phyloP scores from a whole-genome alignment of 2,113 vertebrate genomes.

The Coturnix japonica region DNA sequence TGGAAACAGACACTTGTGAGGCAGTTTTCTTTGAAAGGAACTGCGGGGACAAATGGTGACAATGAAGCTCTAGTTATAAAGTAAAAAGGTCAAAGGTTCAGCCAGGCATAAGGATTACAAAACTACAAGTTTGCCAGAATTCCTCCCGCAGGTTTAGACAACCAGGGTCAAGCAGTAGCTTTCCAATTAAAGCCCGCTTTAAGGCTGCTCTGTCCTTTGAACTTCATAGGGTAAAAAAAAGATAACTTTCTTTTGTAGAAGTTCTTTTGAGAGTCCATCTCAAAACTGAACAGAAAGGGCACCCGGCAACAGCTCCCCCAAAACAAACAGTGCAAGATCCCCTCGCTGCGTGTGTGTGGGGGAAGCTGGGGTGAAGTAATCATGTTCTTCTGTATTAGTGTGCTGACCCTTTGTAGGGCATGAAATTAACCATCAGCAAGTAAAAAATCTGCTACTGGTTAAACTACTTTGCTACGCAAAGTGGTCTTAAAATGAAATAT shows the following conservation, averaged over 20 bases:
- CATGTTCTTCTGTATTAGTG: slow-evolving; percentile 71
- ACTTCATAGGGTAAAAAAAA: slow-evolving; percentile 23
- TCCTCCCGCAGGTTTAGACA: slow-evolving; percentile 72
- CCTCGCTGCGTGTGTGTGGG: slow-evolving; percentile 5
- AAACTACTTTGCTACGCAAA: slow-evolving; percentile 81
- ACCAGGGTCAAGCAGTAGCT: slow-evolving; percentile 77
- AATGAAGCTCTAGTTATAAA: slow-evolving; percentile 75
- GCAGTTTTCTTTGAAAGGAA: slow-evolving; percentile 77
- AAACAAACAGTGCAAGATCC: slow-evolving; percentile 14
- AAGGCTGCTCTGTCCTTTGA: slow-evolving; percentile 64
- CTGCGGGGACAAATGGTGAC: slow-evolving; percentile 72
- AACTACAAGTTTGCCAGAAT: slow-evolving; percentile 76
- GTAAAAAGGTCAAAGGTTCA: slow-evolving; percentile 81
- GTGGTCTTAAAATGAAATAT: slow-evolving; percentile 79
- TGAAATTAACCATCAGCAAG: slow-evolving; percentile 80
- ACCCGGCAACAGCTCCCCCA: slow-evolving; percentile 61
- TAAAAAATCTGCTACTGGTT: slow-evolving; percentile 81
- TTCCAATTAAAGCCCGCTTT: slow-evolving; percentile 47
- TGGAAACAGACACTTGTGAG: slow-evolving; percentile 79
- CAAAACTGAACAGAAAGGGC: slow-evolving; percentile 50
- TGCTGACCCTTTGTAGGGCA: slow-evolving; percentile 79
- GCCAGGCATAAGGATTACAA: slow-evolving; percentile 77
- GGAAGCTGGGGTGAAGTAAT: slow-evolving; percentile 61
- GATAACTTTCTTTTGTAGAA: slow-evolving; percentile 42
- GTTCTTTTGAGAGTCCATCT: slow-evolving; percentile 67